Base-by-base conservation (phyloP, 2,888 invertebrate genomes). In the Coremacera marginata region DNA sequence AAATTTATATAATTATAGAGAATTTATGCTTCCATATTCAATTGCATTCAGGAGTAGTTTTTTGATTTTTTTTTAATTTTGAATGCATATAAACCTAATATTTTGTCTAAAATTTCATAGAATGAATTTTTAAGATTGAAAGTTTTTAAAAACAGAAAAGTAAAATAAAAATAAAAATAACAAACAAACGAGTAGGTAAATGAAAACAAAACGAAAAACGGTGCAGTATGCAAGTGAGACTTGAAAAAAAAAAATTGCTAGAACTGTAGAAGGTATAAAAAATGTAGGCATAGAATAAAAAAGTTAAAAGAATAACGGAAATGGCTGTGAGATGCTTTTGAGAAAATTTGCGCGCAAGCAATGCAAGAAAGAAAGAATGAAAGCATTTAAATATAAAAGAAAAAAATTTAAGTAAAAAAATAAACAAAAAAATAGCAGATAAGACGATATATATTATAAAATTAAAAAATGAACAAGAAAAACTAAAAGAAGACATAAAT, bases 261-360 rank as follows among this genome's bases (percentile, higher is more conserved):
- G 37, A 68, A 70, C 31, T 70, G 27, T 70, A 52, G 25, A 14
- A 70, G 9, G 55, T 16, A 25, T 16, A 70, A 25, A 2, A 16
- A n/a, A n/a, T 25, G 11, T 55, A 52, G 25, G 55, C 8, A 25
- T 22, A 62, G 60, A 25, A 27, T 49, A 72, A 22, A 19, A 16
- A 16, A 57, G 25, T 57, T 37, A 34, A 37, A 25, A 22, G 60
- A 34, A n/a, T 57, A 44, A 25, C 19, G 55, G 52, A 70, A 75
- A 44, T 14, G 75, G 75, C 75, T 75, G 75, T 75, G 75, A 75
- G 70, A 55, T 75, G 68, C 68, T 75, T 68, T 31, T 37, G 55
- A 16, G 37, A 34, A 63, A 65, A 52, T 70, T 31, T 27, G 44
- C 31, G 5, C 27, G 44, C 34, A 55, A 22, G 31, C 37, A 60